Conservation (phyloP, 2,113 vertebrate genomes). For the Oncorhynchus keta region DNA sequence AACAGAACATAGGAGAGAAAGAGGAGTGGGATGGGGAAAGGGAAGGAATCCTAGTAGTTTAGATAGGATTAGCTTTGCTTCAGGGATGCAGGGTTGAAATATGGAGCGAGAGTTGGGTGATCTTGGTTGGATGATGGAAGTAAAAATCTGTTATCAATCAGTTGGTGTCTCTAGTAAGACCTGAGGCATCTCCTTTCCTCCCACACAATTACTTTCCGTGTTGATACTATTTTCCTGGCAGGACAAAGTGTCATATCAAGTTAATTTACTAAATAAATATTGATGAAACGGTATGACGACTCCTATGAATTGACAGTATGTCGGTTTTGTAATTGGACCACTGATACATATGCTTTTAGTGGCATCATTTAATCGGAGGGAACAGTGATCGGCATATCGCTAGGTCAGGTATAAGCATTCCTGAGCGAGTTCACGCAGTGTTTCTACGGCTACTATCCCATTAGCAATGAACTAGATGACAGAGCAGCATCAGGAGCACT, state of each 20-base stretch:
- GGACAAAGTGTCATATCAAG: neutral
- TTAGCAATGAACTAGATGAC: constrained; percentile 54
- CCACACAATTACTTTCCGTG: neutral
- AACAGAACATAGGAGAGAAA: constrained; percentile 52
- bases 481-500: constrained; percentile 48
- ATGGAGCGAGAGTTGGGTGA: constrained; percentile 54
- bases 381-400: constrained; percentile 18
- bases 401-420: constrained; percentile 34
- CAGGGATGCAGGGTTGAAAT: constrained; percentile 63
- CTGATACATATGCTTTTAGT: constrained; percentile 24
- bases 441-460: constrained; percentile 54
- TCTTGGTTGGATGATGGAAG: constrained; percentile 62
- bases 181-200: neutral
- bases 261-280: neutral
- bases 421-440: constrained; percentile 8
- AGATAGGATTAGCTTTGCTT: constrained; percentile 75
- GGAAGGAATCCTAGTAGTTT: constrained; percentile 64
- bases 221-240: no score
- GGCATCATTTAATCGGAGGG: constrained; percentile 10
- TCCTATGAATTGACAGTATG: neutral
- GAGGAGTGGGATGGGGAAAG: constrained; percentile 36
- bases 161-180: constrained; percentile 59
- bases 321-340: constrained; percentile 22
- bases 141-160: constrained; percentile 71
- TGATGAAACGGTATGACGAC: neutral